Evolutionary conservation across 2,113 vertebrate genomes (phyloP).

Genomic region (Rhizomys pruinosus): DNA sequence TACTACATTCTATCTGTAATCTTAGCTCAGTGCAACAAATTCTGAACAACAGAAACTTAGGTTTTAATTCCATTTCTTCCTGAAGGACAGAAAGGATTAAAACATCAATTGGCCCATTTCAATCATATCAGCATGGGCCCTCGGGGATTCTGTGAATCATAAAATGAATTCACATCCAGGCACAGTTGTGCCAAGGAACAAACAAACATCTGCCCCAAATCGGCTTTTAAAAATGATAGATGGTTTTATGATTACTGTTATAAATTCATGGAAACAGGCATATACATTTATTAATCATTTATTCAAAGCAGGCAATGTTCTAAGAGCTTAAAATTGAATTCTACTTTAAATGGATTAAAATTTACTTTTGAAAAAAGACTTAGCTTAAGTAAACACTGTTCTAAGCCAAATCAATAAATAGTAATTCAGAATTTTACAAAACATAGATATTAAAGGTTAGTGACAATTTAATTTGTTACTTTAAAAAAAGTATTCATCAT

Average conservation of each 20-base stretch:
- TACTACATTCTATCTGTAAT: constrained; percentile 53
- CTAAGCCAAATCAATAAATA: constrained; percentile 13
- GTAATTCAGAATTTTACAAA: constrained; percentile 36
- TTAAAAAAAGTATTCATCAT: not conserved
- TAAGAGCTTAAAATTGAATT: constrained; percentile 50
- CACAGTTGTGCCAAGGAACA: not conserved
- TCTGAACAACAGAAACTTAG: constrained; percentile 58
- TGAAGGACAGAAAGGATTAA: constrained; percentile 74
- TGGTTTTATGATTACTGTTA: constrained; percentile 62
- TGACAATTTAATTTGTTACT: constrained; percentile 35
- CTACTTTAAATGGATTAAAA: constrained; percentile 59
- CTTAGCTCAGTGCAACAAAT: constrained; percentile 52
- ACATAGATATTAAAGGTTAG: constrained; percentile 44
- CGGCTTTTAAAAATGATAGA: constrained; percentile 66
- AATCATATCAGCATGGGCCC: not conserved
- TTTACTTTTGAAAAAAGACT: constrained; percentile 3
- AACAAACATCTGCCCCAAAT: constrained; percentile 51
- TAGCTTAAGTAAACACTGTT: not conserved
- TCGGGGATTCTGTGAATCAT: constrained; percentile 53
- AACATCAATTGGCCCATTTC: constrained; percentile 60
- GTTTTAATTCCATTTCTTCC: constrained; percentile 68
- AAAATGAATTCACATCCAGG: constrained; percentile 58
- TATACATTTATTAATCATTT: constrained; percentile 66
- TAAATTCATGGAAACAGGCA: constrained; percentile 55
- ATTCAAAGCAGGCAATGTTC: constrained; percentile 1